Conservation (phyloP, 2,888 invertebrate genomes). For the Yponomeuta malinellus region DNA sequence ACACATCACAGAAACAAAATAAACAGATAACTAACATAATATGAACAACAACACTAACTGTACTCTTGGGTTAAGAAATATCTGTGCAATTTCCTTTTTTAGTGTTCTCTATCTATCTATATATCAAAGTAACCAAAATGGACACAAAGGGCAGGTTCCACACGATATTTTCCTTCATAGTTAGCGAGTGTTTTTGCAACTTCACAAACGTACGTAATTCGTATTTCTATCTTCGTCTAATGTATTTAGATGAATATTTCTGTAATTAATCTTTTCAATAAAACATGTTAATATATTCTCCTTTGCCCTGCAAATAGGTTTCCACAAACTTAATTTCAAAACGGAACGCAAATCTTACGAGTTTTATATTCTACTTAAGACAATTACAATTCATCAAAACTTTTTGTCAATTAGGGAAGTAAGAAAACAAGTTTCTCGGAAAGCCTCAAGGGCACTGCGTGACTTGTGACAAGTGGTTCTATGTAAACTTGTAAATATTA, state of each 20-base stretch:
- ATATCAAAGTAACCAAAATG: too few relatives aligned
- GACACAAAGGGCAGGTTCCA: too few relatives aligned
- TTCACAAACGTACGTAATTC: too few relatives aligned
- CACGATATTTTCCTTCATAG: too few relatives aligned
- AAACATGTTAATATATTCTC: background rate
- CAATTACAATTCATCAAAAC: background rate
- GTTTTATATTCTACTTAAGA: background rate
- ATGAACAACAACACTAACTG: too few relatives aligned
- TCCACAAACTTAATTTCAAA: background rate
- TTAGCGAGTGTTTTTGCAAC: too few relatives aligned
- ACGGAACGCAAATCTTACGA: background rate
- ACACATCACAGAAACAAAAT: too few relatives aligned
- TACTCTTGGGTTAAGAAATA: too few relatives aligned
- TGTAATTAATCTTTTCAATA: background rate
- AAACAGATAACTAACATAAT: too few relatives aligned
- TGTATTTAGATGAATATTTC: background rate
- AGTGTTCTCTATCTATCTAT: too few relatives aligned
- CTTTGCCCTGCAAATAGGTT: background rate
- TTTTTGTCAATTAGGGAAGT: background rate
- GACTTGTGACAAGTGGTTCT: background rate
- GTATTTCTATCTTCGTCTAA: background rate
- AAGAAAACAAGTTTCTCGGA: background rate
- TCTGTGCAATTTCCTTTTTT: too few relatives aligned
- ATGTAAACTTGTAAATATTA: background rate
- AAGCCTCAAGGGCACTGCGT: background rate